Conservation (phyloP, 2,888 invertebrate genomes). For the Bugula neritina region DNA sequence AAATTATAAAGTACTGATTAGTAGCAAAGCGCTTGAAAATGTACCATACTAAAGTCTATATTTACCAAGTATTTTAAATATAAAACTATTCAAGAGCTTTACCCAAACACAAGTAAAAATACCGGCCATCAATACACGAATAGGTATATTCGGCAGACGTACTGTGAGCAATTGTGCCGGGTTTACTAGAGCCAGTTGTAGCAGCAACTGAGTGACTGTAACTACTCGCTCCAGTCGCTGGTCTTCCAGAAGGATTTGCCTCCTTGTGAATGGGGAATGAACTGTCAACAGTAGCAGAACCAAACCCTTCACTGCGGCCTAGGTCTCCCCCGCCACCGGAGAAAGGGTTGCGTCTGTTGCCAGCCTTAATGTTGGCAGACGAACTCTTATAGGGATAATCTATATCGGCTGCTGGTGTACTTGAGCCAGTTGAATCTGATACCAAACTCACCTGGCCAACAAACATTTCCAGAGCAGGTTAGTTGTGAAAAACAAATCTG, state of each 20-base stretch:
- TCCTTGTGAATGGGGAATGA: background rate
- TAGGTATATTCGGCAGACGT: no score
- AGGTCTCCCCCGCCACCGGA: background rate
- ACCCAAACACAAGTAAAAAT: no score
- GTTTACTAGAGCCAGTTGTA: background rate
- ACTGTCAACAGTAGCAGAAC: background rate
- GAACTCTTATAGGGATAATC: background rate
- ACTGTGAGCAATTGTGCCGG: background rate
- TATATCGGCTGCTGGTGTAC: background rate
- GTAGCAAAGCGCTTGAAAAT: no score
- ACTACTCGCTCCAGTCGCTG: background rate
- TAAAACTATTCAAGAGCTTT: no score
- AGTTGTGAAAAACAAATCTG: constrained; percentile 24
- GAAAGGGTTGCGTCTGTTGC: constrained; percentile 1
- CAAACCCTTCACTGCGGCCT: background rate
- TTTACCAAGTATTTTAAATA: no score
- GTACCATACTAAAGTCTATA: no score
- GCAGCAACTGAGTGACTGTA: background rate
- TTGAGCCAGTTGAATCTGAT: background rate
- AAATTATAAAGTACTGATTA: no score
- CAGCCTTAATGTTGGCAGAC: background rate
- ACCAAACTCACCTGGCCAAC: background rate
- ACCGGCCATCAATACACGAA: no score
- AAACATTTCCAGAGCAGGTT: background rate
- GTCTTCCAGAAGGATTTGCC: background rate